phyloP scores from a whole-genome alignment of 2,113 vertebrate species.

The Nerophis ophidion region DNA sequence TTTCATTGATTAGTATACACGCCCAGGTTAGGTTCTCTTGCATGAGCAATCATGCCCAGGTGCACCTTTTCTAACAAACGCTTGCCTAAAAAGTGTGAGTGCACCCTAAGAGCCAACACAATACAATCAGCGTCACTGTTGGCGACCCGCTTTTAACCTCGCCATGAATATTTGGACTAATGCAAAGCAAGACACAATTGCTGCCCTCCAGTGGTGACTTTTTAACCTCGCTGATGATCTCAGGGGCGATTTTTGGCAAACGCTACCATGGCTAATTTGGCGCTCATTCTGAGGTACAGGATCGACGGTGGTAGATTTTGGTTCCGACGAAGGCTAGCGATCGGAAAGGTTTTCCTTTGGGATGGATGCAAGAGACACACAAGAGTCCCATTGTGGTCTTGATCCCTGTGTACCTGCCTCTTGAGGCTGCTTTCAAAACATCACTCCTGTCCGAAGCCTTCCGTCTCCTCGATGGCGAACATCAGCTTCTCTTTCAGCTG shows the following conservation, averaged over 20 bases:
- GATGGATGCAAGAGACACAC: background rate
- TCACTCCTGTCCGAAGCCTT: conserved; percentile 96
- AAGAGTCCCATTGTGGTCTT: background rate
- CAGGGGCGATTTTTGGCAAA: background rate
- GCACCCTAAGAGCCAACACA: background rate
- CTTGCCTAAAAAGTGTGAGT: no score
- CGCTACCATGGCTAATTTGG: background rate
- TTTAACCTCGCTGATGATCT: background rate
- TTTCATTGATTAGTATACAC: no score
- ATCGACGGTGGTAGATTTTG: background rate
- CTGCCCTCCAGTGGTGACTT: background rate
- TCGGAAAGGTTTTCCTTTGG: background rate
- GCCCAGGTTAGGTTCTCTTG: no score
- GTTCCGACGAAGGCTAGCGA: background rate
- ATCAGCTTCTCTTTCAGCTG: conserved; percentile 96
- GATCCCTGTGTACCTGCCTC: conserved; percentile 1
- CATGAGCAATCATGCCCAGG: no score
- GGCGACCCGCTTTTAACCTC: background rate
- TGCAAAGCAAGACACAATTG: background rate
- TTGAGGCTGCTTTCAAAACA: background rate
- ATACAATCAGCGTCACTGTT: background rate
- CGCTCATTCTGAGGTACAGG: background rate
- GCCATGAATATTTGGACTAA: background rate
- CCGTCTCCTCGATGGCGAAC: conserved; percentile 98
- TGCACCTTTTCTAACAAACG: no score